Evolutionary conservation across 2,888 invertebrate genomes (phyloP), one percentile per base, ranked within the genome.

Genomic region (Polyommatus iphigenia): DNA sequence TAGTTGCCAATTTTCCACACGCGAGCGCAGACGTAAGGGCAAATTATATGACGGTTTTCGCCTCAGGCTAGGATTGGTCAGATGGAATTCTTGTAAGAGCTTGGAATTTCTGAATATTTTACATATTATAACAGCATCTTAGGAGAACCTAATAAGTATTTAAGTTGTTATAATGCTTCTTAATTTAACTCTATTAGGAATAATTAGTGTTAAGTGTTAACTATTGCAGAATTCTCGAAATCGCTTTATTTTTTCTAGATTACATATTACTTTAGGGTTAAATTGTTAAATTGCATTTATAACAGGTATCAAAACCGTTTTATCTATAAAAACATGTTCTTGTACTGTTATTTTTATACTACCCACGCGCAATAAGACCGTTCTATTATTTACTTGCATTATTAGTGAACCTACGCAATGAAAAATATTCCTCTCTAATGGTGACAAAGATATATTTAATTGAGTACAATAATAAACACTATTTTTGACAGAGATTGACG

Each of bases 21-120:
- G 91, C 92, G 85, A 90, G 84, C 85, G 78, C 84, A 85, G 82
- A 85, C 84, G 83, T 85, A 83, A 84, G 83, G 85, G 86, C 85
- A 88, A 89, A 89, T 89, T 88, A 85, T 84, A 79, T 79, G 81
- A 80, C 82, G 82, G 84, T 83, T 83, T 83, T 82, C 80, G 91
- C 92, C 90, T 81, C 84, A 76, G 88, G 91, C 79, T 81, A 81
- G 83, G 87, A 87, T 89, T 84, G 83, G 79, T 78, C 78, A 79
- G 79, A 77, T 79, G 80, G 78, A 84, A 82, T 84, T 83, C 82
- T 79, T 78, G 76, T 81, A 80, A 80, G 78, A 76, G 81, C 80
- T 80, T 81, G 79, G 80, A 81, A 79, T 80, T 80, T 24, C 57
- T 59, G 24, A 57, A 71, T 72, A 46, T 71, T 77, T 71, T 72